Evolutionary conservation across 2,888 invertebrate species (phyloP), one percentile per base, ranked within the genome.

Genomic region (Andrena hattorfiana): DNA sequence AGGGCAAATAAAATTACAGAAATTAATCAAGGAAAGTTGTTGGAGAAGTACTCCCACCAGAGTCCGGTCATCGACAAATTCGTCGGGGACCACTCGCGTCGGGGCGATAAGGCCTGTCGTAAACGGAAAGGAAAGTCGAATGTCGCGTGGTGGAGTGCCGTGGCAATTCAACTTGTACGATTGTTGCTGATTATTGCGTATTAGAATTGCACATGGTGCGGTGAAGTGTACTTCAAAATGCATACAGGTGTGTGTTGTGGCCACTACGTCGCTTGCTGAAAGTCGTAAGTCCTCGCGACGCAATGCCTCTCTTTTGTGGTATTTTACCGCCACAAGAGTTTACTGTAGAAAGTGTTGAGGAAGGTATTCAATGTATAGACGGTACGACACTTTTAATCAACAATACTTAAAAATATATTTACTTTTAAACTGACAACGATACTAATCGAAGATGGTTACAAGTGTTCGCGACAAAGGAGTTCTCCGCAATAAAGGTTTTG

Each of bases 1-100:
- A 54, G 54, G 23, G 16, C 67, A 54, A 68, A 68, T 68, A 68
- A 68, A 68, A 68, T 68, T 68, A 68, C 32, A 68, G 67, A 51
- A 68, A 68, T 68, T 68, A 68, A 68, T 68, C 54, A 54, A 68
- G 67, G 54, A 32, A 54, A 68, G 67, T 68, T 68, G 67, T 67
- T 51, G 28, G 51, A 10, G 54, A 51, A 32, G 32, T 13, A 35
- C 67, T 20, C 16, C 49, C 32, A 32, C 51, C 32, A 30, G 67
- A 6, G 20, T 32, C 23, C 51, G 13, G 51, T 67, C 51, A 51
- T 67, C 51, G 67, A 32, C 32, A 67, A 67, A 13, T 54, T 67
- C 51, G 51, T 16, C 51, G 16, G 67, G 51, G 51, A 32, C 32
- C 16, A 32, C 10, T 32, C 32, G 67, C 30, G 23, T 30, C 32